Percentiles rank a stretch among this genome's conserved stretches.
Evolutionary conservation across 2,113 vertebrate species (phyloP).

Genomic region (Bubo bubo): DNA sequence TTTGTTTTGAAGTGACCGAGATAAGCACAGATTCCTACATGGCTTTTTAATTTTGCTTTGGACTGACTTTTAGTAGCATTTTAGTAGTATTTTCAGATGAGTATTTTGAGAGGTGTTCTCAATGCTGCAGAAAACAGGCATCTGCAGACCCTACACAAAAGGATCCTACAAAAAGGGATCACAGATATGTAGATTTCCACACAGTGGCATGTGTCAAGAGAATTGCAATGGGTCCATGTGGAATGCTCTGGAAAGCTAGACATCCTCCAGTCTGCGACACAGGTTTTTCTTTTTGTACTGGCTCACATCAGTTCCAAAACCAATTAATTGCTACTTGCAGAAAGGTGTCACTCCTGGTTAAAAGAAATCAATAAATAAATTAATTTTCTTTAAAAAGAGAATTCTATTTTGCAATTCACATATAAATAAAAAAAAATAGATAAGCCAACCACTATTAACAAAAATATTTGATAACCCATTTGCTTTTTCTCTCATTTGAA

Average conservation of each 20-base stretch:
- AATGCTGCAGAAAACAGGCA: background rate
- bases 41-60: background rate
- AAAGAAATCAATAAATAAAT: background rate
- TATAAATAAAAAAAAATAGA: background rate
- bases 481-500: background rate
- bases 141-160: background rate
- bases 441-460: background rate
- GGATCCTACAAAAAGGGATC: background rate
- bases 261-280: background rate
- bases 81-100: background rate
- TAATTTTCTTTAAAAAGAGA: background rate
- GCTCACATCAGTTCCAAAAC: fast-evolving
- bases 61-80: background rate
- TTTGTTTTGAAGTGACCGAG: background rate
- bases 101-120: background rate
- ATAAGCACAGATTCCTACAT: background rate
- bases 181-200: background rate
- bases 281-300: background rate
- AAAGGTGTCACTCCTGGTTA: background rate
- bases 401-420: background rate
- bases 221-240: background rate
- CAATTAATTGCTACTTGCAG: background rate
- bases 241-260: background rate
- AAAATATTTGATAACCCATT: background rate
- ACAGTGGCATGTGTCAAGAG: background rate